Base-by-base conservation (phyloP, 2,888 invertebrate genomes). In the Leptopilina drosophilae region DNA sequence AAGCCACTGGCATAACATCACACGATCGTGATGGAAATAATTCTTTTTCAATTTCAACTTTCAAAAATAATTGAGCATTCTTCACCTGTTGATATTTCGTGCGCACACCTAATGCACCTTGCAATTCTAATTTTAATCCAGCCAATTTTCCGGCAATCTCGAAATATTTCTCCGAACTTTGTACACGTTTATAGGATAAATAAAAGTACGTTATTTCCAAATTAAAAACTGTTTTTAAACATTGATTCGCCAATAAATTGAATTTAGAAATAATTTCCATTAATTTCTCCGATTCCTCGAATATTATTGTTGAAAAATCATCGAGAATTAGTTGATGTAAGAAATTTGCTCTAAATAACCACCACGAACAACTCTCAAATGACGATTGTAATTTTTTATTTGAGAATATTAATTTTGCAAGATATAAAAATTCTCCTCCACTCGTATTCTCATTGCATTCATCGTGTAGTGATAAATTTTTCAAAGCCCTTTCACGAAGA, bases 81-180 rank as follows among this genome's bases (percentile, higher is more conserved):
- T 95, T 94, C 65, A 95, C 95, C 85, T 95, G 94, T 91, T 99
- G 99, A 90, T 95, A 98, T 87, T 95, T 96, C 9, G 99, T 99
- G 82, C 99, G 94, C 90, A 97, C 96, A 0, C 99, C 99, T 84
- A 99, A 92, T 56, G 96, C 94, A 85, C 98, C 97, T 93, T 93
- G 90, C 5, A 98, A 93, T 85, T 95, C 94, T 64, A 97, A 92
- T 66, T 94, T 93, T 64, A 98, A 91, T 6, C 95, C 94, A 46
- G 96, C 93, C 64, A 94, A 90, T 65, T 94, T 92, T 83, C 94
- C 93, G 0, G 96, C 95, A 67, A 93, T 92, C 7, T 93, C 91
- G 77, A 98, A 92, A 87, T 95, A 94, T 81, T 95, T 94, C 77
- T 95, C 95, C 0, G 96, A 95, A 85, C 94, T 94, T 62, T 94